Evolutionary conservation across 2,888 invertebrate genomes (phyloP).

Genomic region (Frankliniella fusca): DNA sequence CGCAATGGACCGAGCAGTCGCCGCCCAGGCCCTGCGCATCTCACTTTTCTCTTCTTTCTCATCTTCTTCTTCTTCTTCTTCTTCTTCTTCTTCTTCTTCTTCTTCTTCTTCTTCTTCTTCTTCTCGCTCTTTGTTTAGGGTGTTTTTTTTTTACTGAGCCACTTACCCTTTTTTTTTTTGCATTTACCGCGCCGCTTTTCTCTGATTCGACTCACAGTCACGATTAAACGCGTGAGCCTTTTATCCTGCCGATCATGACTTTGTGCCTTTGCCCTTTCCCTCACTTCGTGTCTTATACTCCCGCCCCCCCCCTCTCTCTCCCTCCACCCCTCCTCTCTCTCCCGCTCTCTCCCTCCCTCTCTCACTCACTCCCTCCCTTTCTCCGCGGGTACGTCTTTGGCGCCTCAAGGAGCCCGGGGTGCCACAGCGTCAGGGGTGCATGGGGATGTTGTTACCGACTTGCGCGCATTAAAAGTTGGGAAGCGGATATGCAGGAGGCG

Average conservation of each 20-base stretch:
- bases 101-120: too few species aligned
- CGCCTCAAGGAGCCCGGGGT: neutral
- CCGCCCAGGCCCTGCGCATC: neutral
- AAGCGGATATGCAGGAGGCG: neutral
- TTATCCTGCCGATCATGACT: neutral
- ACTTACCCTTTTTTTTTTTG: too few species aligned
- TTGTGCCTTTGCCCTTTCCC: neutral
- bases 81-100: too few species aligned
- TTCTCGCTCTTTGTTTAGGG: too few species aligned
- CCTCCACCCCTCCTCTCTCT: neutral
- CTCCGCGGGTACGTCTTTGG: neutral
- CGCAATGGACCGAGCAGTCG: neutral
- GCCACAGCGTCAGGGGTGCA: neutral
- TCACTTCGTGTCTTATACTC: neutral
- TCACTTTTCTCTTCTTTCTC: too few species aligned
- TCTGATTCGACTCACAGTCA: too few species aligned
- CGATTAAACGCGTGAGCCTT: neutral
- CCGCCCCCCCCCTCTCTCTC: neutral
- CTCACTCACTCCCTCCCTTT: neutral
- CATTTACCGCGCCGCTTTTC: too few species aligned
- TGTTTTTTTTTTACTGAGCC: too few species aligned
- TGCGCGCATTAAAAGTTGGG: slow-evolving; percentile 1
- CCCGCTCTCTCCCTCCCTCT: neutral
- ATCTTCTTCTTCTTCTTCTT: too few species aligned
- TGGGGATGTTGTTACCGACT: neutral